phyloP scores from a whole-genome alignment of 2,797 vertebrate species.

The Acomys russatus region DNA sequence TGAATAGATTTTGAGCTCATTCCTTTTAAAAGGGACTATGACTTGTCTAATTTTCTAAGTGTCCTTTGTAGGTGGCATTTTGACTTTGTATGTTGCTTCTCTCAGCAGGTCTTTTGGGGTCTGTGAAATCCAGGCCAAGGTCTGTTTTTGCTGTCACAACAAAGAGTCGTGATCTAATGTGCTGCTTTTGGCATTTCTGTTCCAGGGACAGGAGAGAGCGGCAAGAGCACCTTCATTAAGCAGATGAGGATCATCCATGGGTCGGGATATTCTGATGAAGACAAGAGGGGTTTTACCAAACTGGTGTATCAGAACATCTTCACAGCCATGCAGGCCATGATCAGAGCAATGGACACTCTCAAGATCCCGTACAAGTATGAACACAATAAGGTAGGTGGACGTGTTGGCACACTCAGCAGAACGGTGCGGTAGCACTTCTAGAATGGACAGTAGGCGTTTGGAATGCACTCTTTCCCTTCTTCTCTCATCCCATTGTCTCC shows the following conservation, averaged over 20 bases:
- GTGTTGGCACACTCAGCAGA: background rate
- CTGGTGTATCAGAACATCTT: constrained; percentile 98
- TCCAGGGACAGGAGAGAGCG: constrained; percentile 97
- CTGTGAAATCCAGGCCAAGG: background rate
- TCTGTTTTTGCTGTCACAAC: background rate
- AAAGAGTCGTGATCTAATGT: constrained; percentile 70
- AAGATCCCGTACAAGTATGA: constrained; percentile 97
- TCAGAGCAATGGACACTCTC: constrained; percentile 95
- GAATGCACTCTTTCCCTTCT: background rate
- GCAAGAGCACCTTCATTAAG: constrained; percentile 98
- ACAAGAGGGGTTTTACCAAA: constrained; percentile 96
- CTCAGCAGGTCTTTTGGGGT: background rate
- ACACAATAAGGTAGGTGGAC: constrained; percentile 94
- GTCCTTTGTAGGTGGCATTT: background rate
- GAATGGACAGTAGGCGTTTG: background rate
- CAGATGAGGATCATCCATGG: constrained; percentile 99
- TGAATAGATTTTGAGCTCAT: background rate
- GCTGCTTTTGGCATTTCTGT: constrained; percentile 77
- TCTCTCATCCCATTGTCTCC: background rate
- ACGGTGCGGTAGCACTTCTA: background rate
- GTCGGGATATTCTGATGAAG: constrained; percentile 96
- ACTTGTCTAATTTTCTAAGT: background rate
- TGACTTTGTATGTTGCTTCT: background rate
- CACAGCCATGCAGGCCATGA: constrained; percentile 97
- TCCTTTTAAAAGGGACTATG: background rate